These are phyloP conservation scores for Gnathonemus echidnorhynchus DNA, from an alignment of 2,113 vertebrate genomes.

Conservation along the genomic window DNA sequence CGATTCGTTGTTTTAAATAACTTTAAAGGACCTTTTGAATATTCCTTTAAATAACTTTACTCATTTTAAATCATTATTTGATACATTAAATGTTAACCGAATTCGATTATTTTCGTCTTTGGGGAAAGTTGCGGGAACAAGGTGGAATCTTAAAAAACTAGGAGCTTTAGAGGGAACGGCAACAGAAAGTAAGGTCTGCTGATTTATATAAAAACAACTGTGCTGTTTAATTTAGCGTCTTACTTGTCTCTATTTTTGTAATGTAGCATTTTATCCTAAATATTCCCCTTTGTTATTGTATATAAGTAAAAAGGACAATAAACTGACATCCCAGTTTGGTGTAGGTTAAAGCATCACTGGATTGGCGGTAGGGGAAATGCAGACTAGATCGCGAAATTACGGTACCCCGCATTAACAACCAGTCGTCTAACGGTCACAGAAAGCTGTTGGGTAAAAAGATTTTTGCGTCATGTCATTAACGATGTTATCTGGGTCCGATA, in stretches of 20 bases:
- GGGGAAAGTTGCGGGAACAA: conserved; percentile 32
- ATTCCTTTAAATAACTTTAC: background rate
- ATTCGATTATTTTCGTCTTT: conserved; percentile 27
- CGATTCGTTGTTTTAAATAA: background rate
- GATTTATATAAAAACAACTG: background rate
- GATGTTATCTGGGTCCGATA: background rate
- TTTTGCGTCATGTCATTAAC: background rate
- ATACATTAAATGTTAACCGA: background rate
- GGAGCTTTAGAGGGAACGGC: background rate
- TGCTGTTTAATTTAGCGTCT: background rate
- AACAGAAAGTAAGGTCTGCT: background rate
- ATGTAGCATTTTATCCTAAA: background rate
- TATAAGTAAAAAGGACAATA: background rate
- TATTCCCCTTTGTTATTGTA: background rate
- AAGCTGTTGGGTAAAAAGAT: background rate
- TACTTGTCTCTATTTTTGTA: background rate
- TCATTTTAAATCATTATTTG: background rate
- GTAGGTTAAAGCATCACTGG: background rate
- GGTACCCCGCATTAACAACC: background rate
- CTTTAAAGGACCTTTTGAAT: background rate
- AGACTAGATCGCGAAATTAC: background rate
- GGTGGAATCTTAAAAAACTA: background rate
- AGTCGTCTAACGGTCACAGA: background rate
- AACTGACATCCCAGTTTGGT: background rate
- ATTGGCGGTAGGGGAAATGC: background rate